Conservation (phyloP, 1,140 invertebrate species). For the Rhyacophila brunnea region DNA sequence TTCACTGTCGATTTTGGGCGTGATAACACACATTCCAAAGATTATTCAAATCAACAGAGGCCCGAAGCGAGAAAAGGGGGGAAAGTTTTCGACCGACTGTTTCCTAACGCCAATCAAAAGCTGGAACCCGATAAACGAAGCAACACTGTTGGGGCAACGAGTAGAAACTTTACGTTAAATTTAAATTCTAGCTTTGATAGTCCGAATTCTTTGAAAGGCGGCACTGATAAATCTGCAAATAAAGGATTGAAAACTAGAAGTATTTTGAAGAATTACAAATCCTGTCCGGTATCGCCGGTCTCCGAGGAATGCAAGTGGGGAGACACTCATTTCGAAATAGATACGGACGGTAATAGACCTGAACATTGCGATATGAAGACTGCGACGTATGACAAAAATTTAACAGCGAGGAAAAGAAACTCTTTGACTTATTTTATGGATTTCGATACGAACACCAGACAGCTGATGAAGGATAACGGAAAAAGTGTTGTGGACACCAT, state of each 20-base stretch:
- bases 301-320: constrained; percentile 66
- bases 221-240: constrained; percentile 8
- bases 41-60: background rate
- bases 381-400: constrained; percentile 26
- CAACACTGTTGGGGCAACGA: constrained; percentile 37
- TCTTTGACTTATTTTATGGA: constrained; percentile 59
- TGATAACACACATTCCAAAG: constrained; percentile 28
- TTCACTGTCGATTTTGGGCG: constrained; percentile 48
- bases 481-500: constrained; percentile 61
- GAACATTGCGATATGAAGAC: background rate
- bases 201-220: constrained; percentile 22
- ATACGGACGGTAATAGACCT: constrained; percentile 15
- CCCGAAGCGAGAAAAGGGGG: constrained; percentile 7
- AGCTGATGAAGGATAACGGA: constrained; percentile 54
- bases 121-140: constrained; percentile 36
- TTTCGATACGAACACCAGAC: constrained; percentile 48
- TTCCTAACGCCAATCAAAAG: constrained; percentile 37
- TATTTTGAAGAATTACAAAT: constrained; percentile 67
- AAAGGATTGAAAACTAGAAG: constrained; percentile 49
- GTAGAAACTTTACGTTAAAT: constrained; percentile 50
- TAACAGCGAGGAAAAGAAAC: constrained; percentile 48
- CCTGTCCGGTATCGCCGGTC: constrained; percentile 65
- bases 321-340: constrained; percentile 40
- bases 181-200: constrained; percentile 28
- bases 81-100: constrained; percentile 53